Conservation (phyloP, 2,888 invertebrate genomes). For the Rhagonycha lutea region DNA sequence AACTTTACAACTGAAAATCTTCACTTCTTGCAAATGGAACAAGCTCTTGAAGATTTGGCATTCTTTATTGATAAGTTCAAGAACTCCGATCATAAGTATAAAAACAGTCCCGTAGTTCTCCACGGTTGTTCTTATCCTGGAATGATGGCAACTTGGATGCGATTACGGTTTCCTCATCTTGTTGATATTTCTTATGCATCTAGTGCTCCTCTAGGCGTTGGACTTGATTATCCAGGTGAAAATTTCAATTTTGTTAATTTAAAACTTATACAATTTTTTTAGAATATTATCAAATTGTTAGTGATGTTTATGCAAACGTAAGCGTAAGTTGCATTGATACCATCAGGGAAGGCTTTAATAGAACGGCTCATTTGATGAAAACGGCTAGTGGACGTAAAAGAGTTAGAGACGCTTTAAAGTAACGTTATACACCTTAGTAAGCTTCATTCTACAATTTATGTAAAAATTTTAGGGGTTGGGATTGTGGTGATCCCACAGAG, state of each 20-base stretch:
- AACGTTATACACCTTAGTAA: not conserved
- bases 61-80: not conserved
- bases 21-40: not conserved
- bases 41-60: conserved; percentile 2
- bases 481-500: conserved; percentile 1
- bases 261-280: not conserved
- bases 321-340: too few relatives aligned
- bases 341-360: too few relatives aligned
- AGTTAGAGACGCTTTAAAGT: not conserved
- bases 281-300: conserved; percentile 5
- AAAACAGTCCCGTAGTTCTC: conserved; percentile 43
- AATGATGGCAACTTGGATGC: conserved; percentile 64
- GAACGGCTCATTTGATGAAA: too few relatives aligned
- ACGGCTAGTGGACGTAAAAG: too few relatives aligned
- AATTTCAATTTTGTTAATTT: not conserved
- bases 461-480: conserved; percentile 6
- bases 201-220: conserved; percentile 56
- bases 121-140: conserved; percentile 66
- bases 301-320: not conserved
- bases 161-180: conserved; percentile 62
- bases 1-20: not conserved
- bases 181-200: conserved; percentile 63
- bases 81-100: not conserved
- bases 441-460: not conserved
- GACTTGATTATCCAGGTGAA: conserved; percentile 8